Evolutionary conservation across 37 sponge, comb jelly and placozoan species (phyloP).

Genomic region (Cliona cf. orientalis): DNA sequence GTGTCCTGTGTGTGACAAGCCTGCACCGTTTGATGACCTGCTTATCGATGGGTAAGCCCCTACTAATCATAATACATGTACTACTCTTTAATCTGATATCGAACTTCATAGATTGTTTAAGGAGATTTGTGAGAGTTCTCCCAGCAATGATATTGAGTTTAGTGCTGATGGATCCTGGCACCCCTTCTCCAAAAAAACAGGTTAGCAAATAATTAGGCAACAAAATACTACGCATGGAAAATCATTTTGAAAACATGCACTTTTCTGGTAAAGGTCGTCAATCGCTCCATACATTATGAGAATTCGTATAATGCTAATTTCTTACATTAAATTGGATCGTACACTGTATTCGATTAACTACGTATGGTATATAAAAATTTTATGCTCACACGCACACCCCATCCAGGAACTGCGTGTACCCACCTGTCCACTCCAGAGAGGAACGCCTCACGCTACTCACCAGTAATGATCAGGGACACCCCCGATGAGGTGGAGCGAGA

Average conservation of each 20-base stretch:
- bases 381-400: too few species aligned
- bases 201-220: not conserved
- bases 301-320: too few species aligned
- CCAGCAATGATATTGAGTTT: conserved; percentile 69
- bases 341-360: too few species aligned
- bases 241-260: too few species aligned
- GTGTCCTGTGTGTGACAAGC: conserved; percentile 93
- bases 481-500: not conserved
- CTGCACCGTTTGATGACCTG: conserved; percentile 61
- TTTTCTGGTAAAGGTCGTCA: too few species aligned
- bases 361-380: not conserved
- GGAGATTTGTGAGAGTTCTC: conserved; percentile 60
- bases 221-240: too few species aligned
- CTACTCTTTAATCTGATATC: not conserved
- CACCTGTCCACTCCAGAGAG: not conserved
- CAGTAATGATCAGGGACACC: conserved; percentile 4
- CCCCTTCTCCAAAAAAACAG: conserved; percentile 26
- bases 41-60: conserved; percentile 87
- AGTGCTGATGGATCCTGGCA: conserved; percentile 69
- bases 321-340: too few species aligned
- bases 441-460: not conserved
- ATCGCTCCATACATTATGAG: too few species aligned
- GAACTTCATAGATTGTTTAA: conserved; percentile 66
- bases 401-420: too few species aligned
- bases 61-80: not conserved